Conservation (phyloP, 2,888 invertebrate genomes). For the Pollenia labialis region DNA sequence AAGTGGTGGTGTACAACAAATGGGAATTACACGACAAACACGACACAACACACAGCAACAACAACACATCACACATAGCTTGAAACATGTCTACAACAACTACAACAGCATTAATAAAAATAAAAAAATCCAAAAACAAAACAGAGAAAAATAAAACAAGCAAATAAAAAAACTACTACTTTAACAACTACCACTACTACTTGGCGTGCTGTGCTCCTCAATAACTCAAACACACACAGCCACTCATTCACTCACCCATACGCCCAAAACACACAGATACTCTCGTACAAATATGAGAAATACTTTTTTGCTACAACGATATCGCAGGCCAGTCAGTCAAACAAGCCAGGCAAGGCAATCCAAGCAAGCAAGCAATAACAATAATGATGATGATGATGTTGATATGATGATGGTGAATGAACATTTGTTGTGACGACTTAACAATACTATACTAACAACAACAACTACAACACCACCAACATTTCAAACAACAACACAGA, state of each 20-base stretch:
- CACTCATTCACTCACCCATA: constrained; percentile 13
- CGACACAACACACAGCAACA: constrained; percentile 74
- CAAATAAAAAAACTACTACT: constrained; percentile 48
- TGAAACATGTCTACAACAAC: constrained; percentile 63
- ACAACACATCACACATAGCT: constrained; percentile 69
- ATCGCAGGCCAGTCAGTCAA: constrained; percentile 43
- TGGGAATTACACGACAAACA: constrained; percentile 83
- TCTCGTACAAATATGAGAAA: constrained; percentile 38
- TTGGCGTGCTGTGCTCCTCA: constrained; percentile 49
- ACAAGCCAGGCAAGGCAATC: constrained; percentile 1
- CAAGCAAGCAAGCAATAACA: constrained; percentile 43
- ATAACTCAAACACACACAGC: constrained; percentile 39
- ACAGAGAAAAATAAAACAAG: constrained; percentile 43
- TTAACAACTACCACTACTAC: constrained; percentile 58
- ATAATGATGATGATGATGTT: constrained; percentile 55
- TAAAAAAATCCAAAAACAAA: constrained; percentile 42
- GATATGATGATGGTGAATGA: constrained; percentile 68
- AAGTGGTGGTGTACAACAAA: constrained; percentile 80
- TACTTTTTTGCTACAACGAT: constrained; percentile 29
- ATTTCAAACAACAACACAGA: constrained; percentile 65
- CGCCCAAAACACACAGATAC: constrained; percentile 35
- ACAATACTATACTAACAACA: constrained; percentile 61
- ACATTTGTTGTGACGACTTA: constrained; percentile 72
- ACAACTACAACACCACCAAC: constrained; percentile 54
- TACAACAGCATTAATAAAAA: constrained; percentile 32